Conservation (phyloP, 2,797 vertebrate species). For the Chrysolophus pictus region DNA sequence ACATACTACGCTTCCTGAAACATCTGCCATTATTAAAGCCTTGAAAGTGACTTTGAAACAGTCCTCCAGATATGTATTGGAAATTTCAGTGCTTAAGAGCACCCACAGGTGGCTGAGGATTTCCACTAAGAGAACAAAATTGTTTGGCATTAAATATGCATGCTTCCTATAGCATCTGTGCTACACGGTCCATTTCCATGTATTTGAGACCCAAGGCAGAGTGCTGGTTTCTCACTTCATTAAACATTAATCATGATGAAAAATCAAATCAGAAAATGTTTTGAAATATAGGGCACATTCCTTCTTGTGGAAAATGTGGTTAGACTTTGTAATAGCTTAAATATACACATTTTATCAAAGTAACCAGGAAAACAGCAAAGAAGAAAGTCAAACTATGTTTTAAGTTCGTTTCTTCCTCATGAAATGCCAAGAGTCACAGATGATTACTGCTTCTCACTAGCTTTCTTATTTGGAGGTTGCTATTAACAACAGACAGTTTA, state of each 20-base stretch:
- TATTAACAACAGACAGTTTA: conserved; percentile 6
- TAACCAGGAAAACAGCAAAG: not conserved
- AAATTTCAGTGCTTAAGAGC: not conserved
- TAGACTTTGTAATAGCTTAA: not conserved
- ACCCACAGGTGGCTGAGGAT: not conserved
- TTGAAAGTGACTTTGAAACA: not conserved
- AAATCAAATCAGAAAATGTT: not conserved
- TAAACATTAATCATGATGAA: not conserved
- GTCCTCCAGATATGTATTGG: not conserved
- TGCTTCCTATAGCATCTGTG: not conserved
- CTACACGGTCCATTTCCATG: accelerated
- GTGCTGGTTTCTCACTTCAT: not conserved
- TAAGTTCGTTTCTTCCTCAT: not conserved
- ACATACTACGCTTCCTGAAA: not conserved
- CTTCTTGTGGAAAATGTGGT: not conserved
- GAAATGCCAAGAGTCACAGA: not conserved
- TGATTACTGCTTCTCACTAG: not conserved
- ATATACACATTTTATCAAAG: not conserved
- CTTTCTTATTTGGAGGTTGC: conserved; percentile 9
- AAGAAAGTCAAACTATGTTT: not conserved
- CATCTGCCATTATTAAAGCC: not conserved
- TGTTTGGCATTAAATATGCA: not conserved
- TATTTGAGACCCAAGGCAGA: not conserved
- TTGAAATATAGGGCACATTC: not conserved
- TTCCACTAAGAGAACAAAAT: not conserved